These are phyloP conservation scores for Dasypus novemcinctus DNA, from an alignment of 2,113 vertebrate species.

Conservation along the genomic window DNA sequence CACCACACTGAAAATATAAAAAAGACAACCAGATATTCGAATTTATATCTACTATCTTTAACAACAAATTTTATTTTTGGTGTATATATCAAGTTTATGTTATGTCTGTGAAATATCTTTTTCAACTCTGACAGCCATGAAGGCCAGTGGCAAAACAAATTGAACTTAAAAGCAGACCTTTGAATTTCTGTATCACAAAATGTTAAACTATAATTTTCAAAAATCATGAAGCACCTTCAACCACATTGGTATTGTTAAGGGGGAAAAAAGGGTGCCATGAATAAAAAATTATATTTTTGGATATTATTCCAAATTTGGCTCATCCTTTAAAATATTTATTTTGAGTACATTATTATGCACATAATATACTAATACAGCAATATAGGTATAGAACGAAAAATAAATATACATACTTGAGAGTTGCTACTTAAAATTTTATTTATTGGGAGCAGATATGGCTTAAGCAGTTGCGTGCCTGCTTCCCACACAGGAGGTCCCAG, in stretches of 20 bases:
- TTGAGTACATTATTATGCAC: not conserved
- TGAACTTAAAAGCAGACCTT: not conserved
- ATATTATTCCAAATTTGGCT: conserved; percentile 28
- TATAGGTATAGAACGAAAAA: not conserved
- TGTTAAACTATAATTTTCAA: not conserved
- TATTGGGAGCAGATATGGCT: not conserved
- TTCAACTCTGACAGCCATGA: not conserved
- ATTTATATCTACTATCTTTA: not conserved
- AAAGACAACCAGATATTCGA: not conserved
- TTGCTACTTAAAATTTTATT: not conserved
- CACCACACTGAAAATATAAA: not conserved
- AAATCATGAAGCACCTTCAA: not conserved
- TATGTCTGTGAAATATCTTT: not conserved
- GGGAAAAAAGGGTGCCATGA: not conserved
- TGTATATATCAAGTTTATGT: not conserved
- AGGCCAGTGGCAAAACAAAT: not conserved
- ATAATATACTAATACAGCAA: not conserved
- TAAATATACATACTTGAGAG: not conserved
- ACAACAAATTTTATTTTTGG: not conserved
- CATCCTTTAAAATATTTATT: not conserved
- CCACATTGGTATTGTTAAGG: not conserved
- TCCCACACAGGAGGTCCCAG: too few species aligned
- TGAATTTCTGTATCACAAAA: not conserved
- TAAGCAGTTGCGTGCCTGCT: too few species aligned
- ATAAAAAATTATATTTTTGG: not conserved